Evolutionary conservation across 1,140 invertebrate species (phyloP).

Genomic region (Caenorhabditis briggsae): DNA sequence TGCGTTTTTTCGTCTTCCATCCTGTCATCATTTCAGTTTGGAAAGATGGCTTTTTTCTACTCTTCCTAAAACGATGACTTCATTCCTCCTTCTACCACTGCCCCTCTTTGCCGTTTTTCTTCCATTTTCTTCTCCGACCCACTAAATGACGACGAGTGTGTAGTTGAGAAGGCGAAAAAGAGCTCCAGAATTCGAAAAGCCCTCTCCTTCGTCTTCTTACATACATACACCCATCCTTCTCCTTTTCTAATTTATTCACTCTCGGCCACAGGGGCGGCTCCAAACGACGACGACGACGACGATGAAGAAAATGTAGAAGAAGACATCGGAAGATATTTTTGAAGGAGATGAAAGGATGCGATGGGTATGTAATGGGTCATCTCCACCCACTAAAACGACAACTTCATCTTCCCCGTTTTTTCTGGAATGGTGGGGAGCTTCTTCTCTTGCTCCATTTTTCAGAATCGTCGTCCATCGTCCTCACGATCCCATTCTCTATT

Average conservation of each 20-base stretch:
- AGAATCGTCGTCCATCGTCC: not conserved
- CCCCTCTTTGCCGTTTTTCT: not conserved
- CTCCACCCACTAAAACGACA: not conserved
- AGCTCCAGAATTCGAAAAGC: conserved; percentile 56
- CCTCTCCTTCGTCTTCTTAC: not conserved
- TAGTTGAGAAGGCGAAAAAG: conserved; percentile 38
- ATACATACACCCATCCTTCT: not conserved
- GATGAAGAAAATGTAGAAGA: not conserved
- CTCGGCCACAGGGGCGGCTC: not conserved
- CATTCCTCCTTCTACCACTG: not conserved
- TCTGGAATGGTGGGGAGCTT: not conserved
- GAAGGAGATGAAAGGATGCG: not conserved
- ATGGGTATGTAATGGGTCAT: conserved; percentile 9
- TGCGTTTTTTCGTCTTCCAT: not conserved
- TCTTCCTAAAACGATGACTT: conserved; percentile 25
- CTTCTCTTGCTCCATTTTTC: conserved; percentile 1
- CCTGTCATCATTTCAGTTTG: not conserved
- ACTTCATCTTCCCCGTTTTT: not conserved
- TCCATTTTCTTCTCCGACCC: not conserved
- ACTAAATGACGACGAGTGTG: conserved; percentile 52
- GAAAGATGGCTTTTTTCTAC: conserved; percentile 42
- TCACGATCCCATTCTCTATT: conserved; percentile 20
- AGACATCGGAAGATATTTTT: conserved; percentile 3
- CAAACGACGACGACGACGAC: not conserved
- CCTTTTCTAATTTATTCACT: conserved; percentile 52